A percentile compares a stretch with the other conserved stretches of the same genome.
These are phyloP conservation scores for Thumatha senex DNA, from an alignment of 2,888 invertebrate species.

Conservation along the genomic window DNA sequence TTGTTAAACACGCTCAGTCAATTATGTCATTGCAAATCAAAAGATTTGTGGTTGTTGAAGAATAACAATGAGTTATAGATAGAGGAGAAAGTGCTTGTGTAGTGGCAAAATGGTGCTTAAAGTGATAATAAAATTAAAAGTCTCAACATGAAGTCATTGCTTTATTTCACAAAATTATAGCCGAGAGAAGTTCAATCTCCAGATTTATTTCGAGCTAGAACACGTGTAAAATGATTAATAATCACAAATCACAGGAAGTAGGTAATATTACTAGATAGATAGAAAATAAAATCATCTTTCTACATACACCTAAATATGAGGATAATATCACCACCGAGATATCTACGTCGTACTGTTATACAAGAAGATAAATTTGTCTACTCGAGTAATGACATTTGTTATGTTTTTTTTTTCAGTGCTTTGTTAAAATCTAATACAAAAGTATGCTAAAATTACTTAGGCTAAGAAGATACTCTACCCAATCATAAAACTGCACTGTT, in stretches of 20 bases:
- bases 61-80: no score
- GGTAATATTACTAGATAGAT: slow-evolving; percentile 61
- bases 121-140: no score
- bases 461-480: slow-evolving; percentile 60
- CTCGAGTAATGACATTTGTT: slow-evolving; percentile 37
- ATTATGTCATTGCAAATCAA: no score
- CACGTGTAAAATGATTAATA: slow-evolving; percentile 78
- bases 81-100: no score
- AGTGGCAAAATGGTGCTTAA: not conserved
- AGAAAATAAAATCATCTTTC: slow-evolving; percentile 60
- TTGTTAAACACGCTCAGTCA: no score
- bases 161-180: slow-evolving; percentile 78
- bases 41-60: no score
- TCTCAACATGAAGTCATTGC: slow-evolving; percentile 58
- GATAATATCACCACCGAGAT: slow-evolving; percentile 70
- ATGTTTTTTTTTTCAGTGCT: slow-evolving; percentile 27
- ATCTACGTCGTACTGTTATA: slow-evolving; percentile 41
- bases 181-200: slow-evolving; percentile 69
- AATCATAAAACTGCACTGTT: slow-evolving; percentile 54
- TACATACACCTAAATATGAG: slow-evolving; percentile 58
- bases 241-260: slow-evolving; percentile 80
- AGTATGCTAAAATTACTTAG: slow-evolving; percentile 54
- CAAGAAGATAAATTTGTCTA: slow-evolving; percentile 23
- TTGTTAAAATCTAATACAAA: slow-evolving; percentile 41
- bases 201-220: slow-evolving; percentile 67